These are phyloP conservation scores for Oenanthe oenanthe DNA, from an alignment of 2,113 vertebrate genomes.

Conservation along the genomic window DNA sequence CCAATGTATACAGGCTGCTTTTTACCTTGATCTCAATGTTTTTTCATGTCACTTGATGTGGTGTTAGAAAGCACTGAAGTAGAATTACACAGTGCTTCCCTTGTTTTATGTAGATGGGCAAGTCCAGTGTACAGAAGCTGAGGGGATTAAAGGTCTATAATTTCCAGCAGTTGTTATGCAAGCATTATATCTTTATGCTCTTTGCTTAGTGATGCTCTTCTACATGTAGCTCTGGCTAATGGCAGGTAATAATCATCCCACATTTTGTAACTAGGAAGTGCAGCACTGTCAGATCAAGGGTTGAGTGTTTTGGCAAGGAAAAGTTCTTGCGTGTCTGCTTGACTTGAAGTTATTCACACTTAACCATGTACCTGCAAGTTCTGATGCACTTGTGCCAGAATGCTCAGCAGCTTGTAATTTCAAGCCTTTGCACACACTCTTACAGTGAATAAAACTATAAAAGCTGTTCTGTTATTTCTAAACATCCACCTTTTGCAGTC, in stretches of 20 bases:
- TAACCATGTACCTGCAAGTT: not conserved
- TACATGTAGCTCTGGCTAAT: not conserved
- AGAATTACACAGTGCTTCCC: not conserved
- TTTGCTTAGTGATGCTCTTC: not conserved
- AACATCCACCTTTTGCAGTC: not conserved
- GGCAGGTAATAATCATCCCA: not conserved
- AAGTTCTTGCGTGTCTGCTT: not conserved
- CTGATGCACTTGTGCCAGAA: not conserved
- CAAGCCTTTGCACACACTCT: not conserved
- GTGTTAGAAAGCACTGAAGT: not conserved
- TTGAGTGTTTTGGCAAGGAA: not conserved
- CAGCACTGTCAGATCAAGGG: not conserved
- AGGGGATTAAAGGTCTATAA: not conserved
- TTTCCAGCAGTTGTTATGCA: not conserved
- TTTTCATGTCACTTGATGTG: not conserved
- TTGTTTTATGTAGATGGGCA: not conserved
- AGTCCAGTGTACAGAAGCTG: not conserved
- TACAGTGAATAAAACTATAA: not conserved
- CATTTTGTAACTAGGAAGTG: not conserved
- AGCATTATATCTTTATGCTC: not conserved
- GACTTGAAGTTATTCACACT: not conserved
- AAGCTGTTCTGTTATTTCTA: not conserved
- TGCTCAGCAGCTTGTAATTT: not conserved
- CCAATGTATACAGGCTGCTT: not conserved
- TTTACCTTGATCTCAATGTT: not conserved